Base-by-base conservation (phyloP, 2,113 vertebrate genomes). In the Callospermophilus lateralis region DNA sequence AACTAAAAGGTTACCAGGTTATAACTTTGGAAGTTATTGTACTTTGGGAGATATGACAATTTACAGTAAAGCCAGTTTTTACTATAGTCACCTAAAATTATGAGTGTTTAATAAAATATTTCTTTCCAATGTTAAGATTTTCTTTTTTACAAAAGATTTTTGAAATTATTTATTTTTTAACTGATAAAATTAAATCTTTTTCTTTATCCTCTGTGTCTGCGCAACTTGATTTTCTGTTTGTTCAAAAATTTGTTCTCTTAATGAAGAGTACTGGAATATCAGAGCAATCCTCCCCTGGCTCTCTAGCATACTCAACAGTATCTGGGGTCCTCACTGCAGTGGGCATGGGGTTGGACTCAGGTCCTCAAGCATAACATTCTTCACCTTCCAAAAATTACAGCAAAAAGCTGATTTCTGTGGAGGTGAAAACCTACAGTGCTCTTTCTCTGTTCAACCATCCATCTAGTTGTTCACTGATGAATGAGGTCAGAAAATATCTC, bases 391-490 rank as follows among this genome's bases (percentile, higher is more conserved):
- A 74, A 96, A 94, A 90, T 85, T 8, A 81, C 13, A 84, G 32
- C 45, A 53, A 22, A 55, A 58, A 58, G 77, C 74, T 65, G 55
- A 94, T 89, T 96, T 94, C 42, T 53, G 61, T 34, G 58, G 77
- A 91, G 73, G 78, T 96, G 84, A 95, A 84, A 84, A 58, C 39
- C 28, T 95, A 13, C 1, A 70, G 30, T 24, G 12, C 39, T 92
- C 42, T 74, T 51, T n/a, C 48, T 90, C 67, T 97, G 53, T 95
- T 87, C n/a, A 39, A 48, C 80, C 63, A 45, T 83, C 80, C 28
- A 20, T 80, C 58, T 53, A 95, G 84, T 37, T 93, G 85, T 87
- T 95, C 90, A 72, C 51, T 89, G 92, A 91, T 91, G 55, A 90
- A 73, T 85, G 78, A 34, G 90, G 90, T 96, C 85, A 84, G 58